Evolutionary conservation across 2,113 vertebrate species (phyloP).

Genomic region (Sprattus sprattus): DNA sequence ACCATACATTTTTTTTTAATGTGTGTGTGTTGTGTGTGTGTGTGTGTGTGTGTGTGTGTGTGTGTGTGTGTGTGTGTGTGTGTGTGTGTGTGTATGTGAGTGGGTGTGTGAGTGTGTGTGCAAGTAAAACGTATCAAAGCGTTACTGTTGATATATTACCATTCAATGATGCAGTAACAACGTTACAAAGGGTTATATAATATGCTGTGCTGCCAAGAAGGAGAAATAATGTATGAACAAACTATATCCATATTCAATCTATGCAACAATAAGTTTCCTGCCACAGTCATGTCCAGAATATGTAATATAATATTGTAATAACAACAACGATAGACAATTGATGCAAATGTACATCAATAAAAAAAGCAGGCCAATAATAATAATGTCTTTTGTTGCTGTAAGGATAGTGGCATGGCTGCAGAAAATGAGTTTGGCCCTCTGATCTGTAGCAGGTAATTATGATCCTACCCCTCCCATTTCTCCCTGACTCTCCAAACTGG

Average conservation of each 20-base stretch:
- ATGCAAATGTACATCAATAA: neutral
- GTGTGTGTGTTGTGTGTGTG: no score
- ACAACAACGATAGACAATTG: neutral
- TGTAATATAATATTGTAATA: neutral
- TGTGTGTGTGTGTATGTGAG: no score
- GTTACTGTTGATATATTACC: neutral
- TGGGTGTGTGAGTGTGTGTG: neutral
- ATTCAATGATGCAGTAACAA: neutral
- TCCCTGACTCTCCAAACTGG: constrained; percentile 67
- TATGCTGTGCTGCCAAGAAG: neutral
- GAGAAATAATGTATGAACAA: neutral
- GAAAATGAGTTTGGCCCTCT: neutral
- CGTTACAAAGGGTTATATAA: neutral
- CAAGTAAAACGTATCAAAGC: neutral
- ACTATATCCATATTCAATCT: no score
- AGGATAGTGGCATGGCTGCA: neutral
- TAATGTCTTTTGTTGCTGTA: neutral
- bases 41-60: no score
- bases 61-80: neutral
- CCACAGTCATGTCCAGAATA: neutral
- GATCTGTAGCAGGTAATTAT: neutral
- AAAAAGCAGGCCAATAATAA: neutral
- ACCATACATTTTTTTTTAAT: no score
- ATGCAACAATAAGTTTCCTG: neutral
- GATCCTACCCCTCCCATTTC: constrained; percentile 45